Evolutionary conservation across 2,113 vertebrate genomes (phyloP).

Genomic region (Apodemus speciosus): DNA sequence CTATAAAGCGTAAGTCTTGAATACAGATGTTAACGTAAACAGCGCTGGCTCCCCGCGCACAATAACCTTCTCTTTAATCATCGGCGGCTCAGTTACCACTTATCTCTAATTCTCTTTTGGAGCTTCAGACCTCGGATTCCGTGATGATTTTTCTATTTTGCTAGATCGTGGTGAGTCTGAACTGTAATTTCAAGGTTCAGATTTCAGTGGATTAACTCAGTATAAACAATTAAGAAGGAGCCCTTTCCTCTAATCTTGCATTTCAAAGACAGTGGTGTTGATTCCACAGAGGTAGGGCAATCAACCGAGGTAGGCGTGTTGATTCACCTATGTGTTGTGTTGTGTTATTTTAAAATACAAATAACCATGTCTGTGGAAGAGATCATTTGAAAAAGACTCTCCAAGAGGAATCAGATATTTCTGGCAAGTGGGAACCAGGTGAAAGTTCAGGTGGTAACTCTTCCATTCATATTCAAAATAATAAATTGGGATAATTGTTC

Average conservation of each 20-base stretch:
- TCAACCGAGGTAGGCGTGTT: no score
- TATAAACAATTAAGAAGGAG: slow-evolving; percentile 38
- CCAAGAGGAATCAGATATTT: slow-evolving; percentile 24
- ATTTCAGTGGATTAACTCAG: slow-evolving; percentile 21
- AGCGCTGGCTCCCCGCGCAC: not conserved
- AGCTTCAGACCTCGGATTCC: not conserved
- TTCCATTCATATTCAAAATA: slow-evolving; percentile 30
- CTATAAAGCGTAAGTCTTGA: slow-evolving; percentile 30
- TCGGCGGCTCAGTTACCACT: not conserved
- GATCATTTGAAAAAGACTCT: not conserved
- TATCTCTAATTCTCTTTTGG: slow-evolving; percentile 40
- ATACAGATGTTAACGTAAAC: slow-evolving; percentile 34
- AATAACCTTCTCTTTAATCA: not conserved
- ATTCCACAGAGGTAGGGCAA: not conserved
- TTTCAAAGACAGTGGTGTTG: not conserved
- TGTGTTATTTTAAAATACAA: slow-evolving; percentile 1
- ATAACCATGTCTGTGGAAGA: not conserved
- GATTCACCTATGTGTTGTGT: not conserved
- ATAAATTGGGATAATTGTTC: slow-evolving; percentile 65
- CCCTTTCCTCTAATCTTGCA: slow-evolving; percentile 6
- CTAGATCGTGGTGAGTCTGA: not conserved
- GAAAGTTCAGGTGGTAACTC: not conserved
- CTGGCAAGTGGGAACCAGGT: slow-evolving; percentile 37
- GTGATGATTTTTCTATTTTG: slow-evolving; percentile 22
- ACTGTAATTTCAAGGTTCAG: not conserved